Evolutionary conservation across 2,888 invertebrate species (phyloP).

Genomic region (Brenthis hecate): DNA sequence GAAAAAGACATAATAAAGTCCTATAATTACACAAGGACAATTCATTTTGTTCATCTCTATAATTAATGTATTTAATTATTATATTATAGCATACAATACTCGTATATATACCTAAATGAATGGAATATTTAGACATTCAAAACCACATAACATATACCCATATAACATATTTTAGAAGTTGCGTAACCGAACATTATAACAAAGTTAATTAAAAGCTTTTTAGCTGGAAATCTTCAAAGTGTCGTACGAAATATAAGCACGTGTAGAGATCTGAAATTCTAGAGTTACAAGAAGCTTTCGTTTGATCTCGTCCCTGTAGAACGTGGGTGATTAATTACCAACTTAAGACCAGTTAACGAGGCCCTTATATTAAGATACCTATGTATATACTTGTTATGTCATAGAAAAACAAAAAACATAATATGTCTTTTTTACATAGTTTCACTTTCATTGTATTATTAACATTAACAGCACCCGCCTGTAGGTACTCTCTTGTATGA

Average conservation of each 20-base stretch:
- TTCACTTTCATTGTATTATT: too few relatives aligned
- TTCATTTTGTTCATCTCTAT: too few relatives aligned
- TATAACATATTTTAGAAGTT: neutral
- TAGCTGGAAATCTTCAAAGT: constrained; percentile 19
- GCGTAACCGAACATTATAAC: neutral
- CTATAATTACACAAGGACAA: too few relatives aligned
- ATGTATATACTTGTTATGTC: neutral
- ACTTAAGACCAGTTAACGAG: constrained; percentile 14
- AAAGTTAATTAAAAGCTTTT: constrained; percentile 6
- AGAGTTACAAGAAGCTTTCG: constrained; percentile 20
- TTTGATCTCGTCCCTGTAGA: constrained; percentile 27
- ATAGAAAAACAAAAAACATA: neutral
- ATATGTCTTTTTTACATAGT: too few relatives aligned
- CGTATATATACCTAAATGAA: too few relatives aligned
- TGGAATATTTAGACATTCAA: too few relatives aligned
- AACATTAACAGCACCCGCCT: too few relatives aligned
- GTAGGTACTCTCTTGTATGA: too few relatives aligned
- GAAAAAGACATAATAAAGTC: too few relatives aligned
- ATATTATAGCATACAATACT: too few relatives aligned
- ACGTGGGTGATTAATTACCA: constrained; percentile 29
- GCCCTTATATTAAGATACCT: constrained; percentile 7
- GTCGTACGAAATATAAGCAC: constrained; percentile 13
- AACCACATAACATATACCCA: too few relatives aligned
- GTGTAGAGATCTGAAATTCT: constrained; percentile 2
- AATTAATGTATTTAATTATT: too few relatives aligned